A percentile compares a stretch with the other conserved stretches of the same genome.
These are phyloP conservation scores for Tillus elongatus DNA, from an alignment of 2,888 invertebrate genomes.

Conservation along the genomic window DNA sequence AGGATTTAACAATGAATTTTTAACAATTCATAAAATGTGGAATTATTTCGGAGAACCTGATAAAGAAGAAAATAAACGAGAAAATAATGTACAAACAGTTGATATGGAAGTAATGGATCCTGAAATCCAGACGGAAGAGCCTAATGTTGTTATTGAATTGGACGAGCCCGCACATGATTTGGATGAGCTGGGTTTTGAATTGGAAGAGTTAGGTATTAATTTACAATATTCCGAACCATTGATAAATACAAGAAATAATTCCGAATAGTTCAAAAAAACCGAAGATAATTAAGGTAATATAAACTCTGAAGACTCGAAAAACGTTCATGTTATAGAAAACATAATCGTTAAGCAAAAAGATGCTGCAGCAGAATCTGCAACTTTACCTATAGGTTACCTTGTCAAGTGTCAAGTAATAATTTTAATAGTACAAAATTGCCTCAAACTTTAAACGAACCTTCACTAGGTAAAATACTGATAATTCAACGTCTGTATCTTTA, in stretches of 20 bases:
- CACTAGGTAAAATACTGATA: constrained; percentile 7
- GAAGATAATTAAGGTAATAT: too few relatives aligned
- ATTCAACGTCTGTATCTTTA: constrained; percentile 4
- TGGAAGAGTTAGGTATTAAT: not conserved
- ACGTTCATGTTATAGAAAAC: constrained; percentile 11
- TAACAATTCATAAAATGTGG: constrained; percentile 15
- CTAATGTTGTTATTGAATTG: not conserved
- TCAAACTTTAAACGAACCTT: not conserved
- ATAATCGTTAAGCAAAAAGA: constrained; percentile 11
- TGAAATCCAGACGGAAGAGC: not conserved
- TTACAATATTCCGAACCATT: too few relatives aligned
- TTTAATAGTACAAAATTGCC: not conserved
- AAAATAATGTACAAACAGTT: not conserved
- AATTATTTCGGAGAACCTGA: constrained; percentile 14
- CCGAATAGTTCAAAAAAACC: too few relatives aligned
- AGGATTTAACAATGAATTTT: constrained; percentile 16
- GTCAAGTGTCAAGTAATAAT: too few relatives aligned
- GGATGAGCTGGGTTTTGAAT: not conserved
- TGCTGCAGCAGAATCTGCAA: not conserved
- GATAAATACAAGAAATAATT: too few relatives aligned
- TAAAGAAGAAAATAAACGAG: constrained; percentile 4
- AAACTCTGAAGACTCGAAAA: constrained; percentile 3
- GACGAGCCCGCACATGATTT: constrained; percentile 4
- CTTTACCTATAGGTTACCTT: too few relatives aligned
- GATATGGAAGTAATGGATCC: not conserved